phyloP scores from a whole-genome alignment of 2,797 vertebrate genomes.

The Phaenicophaeus curvirostris region DNA sequence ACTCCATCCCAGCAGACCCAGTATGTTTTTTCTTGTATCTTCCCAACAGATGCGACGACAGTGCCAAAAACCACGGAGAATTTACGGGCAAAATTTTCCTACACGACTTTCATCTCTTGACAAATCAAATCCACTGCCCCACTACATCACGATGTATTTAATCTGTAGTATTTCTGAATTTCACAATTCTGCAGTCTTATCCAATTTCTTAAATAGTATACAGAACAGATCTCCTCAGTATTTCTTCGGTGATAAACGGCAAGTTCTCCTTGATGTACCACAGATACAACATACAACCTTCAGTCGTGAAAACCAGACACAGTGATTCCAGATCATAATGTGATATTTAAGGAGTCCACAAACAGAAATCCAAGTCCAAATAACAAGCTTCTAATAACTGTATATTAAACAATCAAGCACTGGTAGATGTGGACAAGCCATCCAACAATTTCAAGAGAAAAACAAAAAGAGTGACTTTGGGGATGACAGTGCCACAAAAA shows the following conservation, averaged over 20 bases:
- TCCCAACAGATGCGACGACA: neutral
- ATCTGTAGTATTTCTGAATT: slow-evolving; percentile 20
- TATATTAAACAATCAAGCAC: neutral
- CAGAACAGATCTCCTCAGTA: slow-evolving; percentile 19
- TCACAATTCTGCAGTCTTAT: slow-evolving; percentile 9
- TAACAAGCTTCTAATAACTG: neutral
- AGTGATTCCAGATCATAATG: neutral
- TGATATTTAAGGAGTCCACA: neutral
- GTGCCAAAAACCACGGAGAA: slow-evolving; percentile 16
- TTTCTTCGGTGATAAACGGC: neutral
- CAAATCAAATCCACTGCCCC: slow-evolving; percentile 31
- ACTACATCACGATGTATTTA: neutral
- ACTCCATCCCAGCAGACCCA: slow-evolving; percentile 35
- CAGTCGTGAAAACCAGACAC: neutral
- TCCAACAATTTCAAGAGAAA: neutral
- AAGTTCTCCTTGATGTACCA: slow-evolving; percentile 16
- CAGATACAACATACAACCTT: neutral
- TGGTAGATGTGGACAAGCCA: neutral
- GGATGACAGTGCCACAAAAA: neutral
- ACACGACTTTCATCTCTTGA: neutral
- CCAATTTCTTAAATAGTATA: slow-evolving; percentile 1
- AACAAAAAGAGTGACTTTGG: neutral
- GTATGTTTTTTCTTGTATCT: neutral
- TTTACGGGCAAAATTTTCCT: slow-evolving; percentile 25
- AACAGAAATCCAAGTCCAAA: neutral